Evolutionary conservation across 2,888 invertebrate species (phyloP).

Genomic region (Napeogenes inachia): DNA sequence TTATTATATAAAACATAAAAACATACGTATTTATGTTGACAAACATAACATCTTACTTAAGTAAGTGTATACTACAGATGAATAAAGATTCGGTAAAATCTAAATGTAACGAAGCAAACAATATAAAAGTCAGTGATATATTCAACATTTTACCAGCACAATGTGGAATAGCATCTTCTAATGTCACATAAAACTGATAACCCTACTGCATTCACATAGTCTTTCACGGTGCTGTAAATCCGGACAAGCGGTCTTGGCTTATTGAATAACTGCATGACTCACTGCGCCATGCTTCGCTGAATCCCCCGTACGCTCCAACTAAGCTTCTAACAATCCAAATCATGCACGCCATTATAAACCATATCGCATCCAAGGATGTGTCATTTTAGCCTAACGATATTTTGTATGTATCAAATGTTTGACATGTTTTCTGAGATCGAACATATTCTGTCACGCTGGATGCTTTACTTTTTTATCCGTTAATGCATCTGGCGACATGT

Average conservation of each 20-base stretch:
- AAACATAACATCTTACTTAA: no score
- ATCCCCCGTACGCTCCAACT: constrained; percentile 51
- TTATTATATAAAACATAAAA: constrained; percentile 20
- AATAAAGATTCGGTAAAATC: no score
- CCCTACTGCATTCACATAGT: constrained; percentile 40
- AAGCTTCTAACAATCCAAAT: constrained; percentile 19
- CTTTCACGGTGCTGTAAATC: constrained; percentile 51
- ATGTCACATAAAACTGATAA: constrained; percentile 27
- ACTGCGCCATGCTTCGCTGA: constrained; percentile 59
- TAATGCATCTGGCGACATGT: constrained; percentile 60
- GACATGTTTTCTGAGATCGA: constrained; percentile 24
- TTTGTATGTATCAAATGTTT: constrained; percentile 8
- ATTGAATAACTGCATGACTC: constrained; percentile 74
- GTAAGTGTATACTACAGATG: no score
- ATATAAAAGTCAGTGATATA: constrained; percentile 4
- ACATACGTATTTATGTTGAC: no score
- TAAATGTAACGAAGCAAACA: not conserved
- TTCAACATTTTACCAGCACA: constrained; percentile 6
- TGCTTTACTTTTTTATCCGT: constrained; percentile 50
- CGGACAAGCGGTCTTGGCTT: constrained; percentile 50
- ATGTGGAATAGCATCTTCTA: constrained; percentile 6
- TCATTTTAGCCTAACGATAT: constrained; percentile 2
- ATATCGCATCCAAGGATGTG: constrained; percentile 4
- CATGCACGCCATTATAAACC: constrained; percentile 14
- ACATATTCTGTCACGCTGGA: constrained; percentile 46